Evolutionary conservation across 2,113 vertebrate genomes (phyloP).

Genomic region (Pyxicephalus adspersus): DNA sequence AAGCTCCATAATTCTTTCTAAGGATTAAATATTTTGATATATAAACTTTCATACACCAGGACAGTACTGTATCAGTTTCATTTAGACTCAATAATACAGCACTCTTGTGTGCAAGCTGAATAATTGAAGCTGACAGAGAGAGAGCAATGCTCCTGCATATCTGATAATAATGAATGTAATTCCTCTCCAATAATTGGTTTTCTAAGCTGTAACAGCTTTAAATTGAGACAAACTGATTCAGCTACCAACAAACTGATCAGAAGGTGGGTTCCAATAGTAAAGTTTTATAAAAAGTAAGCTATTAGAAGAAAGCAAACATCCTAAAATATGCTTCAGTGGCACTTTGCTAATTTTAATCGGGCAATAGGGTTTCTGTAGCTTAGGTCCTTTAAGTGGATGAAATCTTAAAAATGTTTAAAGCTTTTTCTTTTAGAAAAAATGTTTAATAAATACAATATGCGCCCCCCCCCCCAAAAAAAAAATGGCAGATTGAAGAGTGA

Average conservation of each 20-base stretch:
- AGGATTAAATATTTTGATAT: neutral
- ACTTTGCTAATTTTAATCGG: too few species aligned
- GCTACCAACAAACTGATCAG: neutral
- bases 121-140: neutral
- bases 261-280: neutral
- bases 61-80: neutral
- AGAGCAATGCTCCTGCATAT: constrained; percentile 12
- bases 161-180: constrained; percentile 29
- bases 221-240: constrained; percentile 20
- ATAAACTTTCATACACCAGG: neutral
- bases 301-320: neutral
- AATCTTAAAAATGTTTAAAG: too few species aligned
- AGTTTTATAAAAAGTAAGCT: neutral
- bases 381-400: too few species aligned
- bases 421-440: too few species aligned
- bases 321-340: too few species aligned
- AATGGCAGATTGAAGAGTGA: too few species aligned
- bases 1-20: too few species aligned
- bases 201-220: neutral
- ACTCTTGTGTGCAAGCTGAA: neutral
- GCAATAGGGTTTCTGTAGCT: too few species aligned
- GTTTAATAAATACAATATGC: too few species aligned
- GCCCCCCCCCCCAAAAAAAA: too few species aligned
- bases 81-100: neutral
- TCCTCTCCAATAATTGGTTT: constrained; percentile 18